phyloP scores from a whole-genome alignment of 23 tunicate species.

The Pegea sp. region DNA sequence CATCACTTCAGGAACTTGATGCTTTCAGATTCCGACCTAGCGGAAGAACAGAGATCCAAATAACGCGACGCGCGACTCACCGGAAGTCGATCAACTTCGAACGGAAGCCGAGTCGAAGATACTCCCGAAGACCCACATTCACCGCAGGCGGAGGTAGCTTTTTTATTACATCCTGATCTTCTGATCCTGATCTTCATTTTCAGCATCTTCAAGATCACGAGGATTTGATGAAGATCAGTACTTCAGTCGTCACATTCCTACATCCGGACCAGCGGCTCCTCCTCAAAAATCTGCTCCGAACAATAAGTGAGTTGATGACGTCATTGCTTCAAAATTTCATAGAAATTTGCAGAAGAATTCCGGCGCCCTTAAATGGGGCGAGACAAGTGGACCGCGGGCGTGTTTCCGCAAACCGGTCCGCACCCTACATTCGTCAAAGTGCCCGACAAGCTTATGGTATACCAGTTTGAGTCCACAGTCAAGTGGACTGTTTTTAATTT shows the following conservation, averaged over 20 bases:
- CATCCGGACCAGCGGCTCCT: conserved; percentile 87
- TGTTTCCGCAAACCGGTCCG: too few species aligned
- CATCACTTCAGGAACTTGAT: too few species aligned
- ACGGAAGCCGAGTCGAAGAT: conserved; percentile 64
- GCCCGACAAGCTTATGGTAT: conserved; percentile 93
- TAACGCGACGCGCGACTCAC: conserved; percentile 27
- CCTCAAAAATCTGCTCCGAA: too few species aligned
- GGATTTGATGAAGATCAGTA: conserved; percentile 33
- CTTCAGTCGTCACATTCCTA: conserved; percentile 61
- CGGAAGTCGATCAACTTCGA: conserved; percentile 74
- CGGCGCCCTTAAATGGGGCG: too few species aligned
- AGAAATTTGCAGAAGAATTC: too few species aligned
- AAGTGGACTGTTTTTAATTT: too few species aligned
- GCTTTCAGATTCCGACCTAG: conserved; percentile 65
- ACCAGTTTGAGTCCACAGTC: conserved; percentile 59
- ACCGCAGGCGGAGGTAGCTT: conserved; percentile 14
- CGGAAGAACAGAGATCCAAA: conserved; percentile 59
- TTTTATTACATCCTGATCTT: background rate
- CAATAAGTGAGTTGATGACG: too few species aligned
- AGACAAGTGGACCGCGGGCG: too few species aligned
- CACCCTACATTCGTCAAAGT: conserved; percentile 42
- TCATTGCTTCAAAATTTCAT: too few species aligned
- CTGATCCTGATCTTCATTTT: background rate
- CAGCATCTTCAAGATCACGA: background rate
- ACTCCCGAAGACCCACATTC: conserved; percentile 67